Percentiles rank a stretch among this genome's conserved stretches.
phyloP scores from a whole-genome alignment of 2,113 vertebrate genomes.

The Lota lota region DNA sequence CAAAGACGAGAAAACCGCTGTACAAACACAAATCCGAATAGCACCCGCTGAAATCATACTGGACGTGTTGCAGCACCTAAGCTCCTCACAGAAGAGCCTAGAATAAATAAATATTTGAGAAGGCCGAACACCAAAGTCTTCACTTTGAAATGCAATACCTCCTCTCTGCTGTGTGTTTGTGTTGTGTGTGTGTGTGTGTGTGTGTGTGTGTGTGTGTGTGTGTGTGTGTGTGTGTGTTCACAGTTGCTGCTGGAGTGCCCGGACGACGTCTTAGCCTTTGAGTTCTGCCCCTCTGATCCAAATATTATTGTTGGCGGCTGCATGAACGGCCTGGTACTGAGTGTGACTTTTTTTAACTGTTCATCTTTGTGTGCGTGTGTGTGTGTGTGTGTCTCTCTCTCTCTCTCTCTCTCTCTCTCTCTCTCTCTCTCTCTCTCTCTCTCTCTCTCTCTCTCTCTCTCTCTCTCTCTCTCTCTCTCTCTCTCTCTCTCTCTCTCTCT shows the following conservation, averaged over 20 bases:
- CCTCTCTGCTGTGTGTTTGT: slow-evolving; percentile 14
- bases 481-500: not conserved
- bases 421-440: not conserved
- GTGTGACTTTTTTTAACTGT: not conserved
- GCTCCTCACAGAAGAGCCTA: slow-evolving; percentile 5
- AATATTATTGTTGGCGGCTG: slow-evolving; percentile 91
- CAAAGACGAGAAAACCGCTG: slow-evolving; percentile 11
- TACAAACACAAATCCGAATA: too few species aligned
- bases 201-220: not conserved
- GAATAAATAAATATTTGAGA: slow-evolving; percentile 33
- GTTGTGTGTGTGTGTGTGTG: slow-evolving; percentile 1
- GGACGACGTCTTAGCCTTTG: slow-evolving; percentile 84
- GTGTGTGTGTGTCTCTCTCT: not conserved
- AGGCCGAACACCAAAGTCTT: slow-evolving; percentile 26
- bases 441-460: not conserved
- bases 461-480: not conserved
- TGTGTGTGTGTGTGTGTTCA: slow-evolving; percentile 37
- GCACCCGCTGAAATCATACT: slow-evolving; percentile 20
- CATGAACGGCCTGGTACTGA: slow-evolving; percentile 85
- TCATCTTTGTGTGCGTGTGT: not conserved
- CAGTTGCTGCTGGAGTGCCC: slow-evolving; percentile 89
- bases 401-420: not conserved
- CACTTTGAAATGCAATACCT: slow-evolving; percentile 33
- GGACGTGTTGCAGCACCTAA: slow-evolving; percentile 23
- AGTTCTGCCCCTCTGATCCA: slow-evolving; percentile 87